These are phyloP conservation scores for Macrochelys suwanniensis DNA, from an alignment of 2,797 vertebrate species.

Conservation along the genomic window DNA sequence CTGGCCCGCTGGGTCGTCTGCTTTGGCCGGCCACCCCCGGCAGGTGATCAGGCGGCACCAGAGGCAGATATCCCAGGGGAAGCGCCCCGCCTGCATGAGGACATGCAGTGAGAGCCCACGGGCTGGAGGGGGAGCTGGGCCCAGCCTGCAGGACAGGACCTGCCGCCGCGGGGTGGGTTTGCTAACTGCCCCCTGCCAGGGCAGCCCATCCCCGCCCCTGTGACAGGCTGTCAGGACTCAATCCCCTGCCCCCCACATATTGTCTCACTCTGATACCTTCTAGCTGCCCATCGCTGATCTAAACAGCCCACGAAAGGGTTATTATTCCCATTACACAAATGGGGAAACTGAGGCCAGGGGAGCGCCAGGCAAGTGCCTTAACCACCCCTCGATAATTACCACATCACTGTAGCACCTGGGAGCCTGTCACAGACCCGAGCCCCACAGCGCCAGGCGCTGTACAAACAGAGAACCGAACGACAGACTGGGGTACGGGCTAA, in stretches of 20 bases:
- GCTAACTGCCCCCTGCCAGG: accelerated
- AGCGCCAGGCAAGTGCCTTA: too few relatives aligned
- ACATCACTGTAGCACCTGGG: background rate
- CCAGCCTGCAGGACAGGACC: background rate
- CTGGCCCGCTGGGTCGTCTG: background rate
- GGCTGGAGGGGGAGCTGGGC: background rate
- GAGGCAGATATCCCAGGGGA: background rate
- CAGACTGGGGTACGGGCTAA: background rate
- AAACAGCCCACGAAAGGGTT: background rate
- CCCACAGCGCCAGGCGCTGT: background rate
- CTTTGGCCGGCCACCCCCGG: too few relatives aligned
- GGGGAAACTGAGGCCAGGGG: background rate
- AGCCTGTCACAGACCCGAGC: background rate
- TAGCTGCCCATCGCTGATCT: too few relatives aligned
- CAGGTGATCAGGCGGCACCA: background rate
- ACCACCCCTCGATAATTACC: background rate
- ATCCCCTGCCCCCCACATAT: background rate
- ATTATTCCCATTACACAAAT: background rate
- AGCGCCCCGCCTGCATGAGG: background rate
- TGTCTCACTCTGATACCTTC: background rate
- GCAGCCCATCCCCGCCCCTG: background rate
- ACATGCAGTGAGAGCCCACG: too few relatives aligned
- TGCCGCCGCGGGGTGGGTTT: background rate
- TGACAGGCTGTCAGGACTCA: background rate
- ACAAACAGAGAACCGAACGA: background rate